phyloP scores from a whole-genome alignment of 2,888 invertebrate genomes.

The Epistrophe eligans region DNA sequence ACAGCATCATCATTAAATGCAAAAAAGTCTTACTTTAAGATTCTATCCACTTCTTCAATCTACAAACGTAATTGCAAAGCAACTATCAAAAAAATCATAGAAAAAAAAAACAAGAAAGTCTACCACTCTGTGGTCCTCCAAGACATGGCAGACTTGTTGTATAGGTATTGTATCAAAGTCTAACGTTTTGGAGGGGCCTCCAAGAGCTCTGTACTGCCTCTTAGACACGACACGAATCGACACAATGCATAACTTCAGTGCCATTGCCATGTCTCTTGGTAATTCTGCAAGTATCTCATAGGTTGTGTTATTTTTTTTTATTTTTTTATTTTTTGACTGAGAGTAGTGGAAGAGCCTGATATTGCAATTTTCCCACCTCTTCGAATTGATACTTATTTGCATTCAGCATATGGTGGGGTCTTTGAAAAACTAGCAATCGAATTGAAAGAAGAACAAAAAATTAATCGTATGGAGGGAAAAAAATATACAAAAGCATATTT shows the following conservation, averaged over 20 bases:
- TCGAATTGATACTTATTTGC: conserved; percentile 9
- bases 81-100: conserved; percentile 29
- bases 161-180: conserved; percentile 18
- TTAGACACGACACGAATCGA: conserved; percentile 66
- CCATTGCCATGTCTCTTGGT: conserved; percentile 46
- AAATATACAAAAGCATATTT: background rate
- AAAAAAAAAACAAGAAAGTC: conserved; percentile 52
- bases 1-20: conserved; percentile 60
- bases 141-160: conserved; percentile 46
- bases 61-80: conserved; percentile 52
- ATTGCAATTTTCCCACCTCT: conserved; percentile 59
- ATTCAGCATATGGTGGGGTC: conserved; percentile 26
- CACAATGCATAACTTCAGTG: conserved; percentile 49
- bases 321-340: conserved; percentile 10
- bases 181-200: conserved; percentile 54
- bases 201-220: conserved; percentile 47
- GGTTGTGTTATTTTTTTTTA: too few relatives aligned
- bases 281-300: conserved; percentile 71
- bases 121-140: conserved; percentile 50
- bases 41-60: conserved; percentile 18
- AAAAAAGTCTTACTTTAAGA: conserved; percentile 31
- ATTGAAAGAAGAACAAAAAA: background rate
- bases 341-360: conserved; percentile 38
- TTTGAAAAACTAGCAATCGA: conserved; percentile 6
- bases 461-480: conserved; percentile 3